These are phyloP conservation scores for Apeira syringaria DNA, from an alignment of 2,888 invertebrate species.

Conservation along the genomic window DNA sequence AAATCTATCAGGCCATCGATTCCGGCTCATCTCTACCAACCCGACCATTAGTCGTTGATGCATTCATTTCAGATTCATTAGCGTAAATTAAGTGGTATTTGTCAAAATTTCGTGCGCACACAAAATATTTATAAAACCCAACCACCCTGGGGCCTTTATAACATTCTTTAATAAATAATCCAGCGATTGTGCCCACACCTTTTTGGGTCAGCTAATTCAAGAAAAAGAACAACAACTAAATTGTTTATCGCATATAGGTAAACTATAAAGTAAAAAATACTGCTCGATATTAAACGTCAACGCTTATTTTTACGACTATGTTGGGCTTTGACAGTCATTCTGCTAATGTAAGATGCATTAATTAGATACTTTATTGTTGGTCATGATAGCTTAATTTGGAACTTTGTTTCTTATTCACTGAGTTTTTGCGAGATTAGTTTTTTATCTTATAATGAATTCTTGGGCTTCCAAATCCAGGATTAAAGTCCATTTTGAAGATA, in stretches of 20 bases:
- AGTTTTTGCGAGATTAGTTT: slow-evolving; percentile 48
- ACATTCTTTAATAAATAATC: slow-evolving; percentile 58
- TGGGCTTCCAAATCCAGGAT: slow-evolving; percentile 55
- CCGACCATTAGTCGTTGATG: slow-evolving; percentile 61
- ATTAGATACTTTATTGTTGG: slow-evolving; percentile 66
- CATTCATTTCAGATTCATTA: slow-evolving; percentile 78
- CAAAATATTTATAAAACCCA: slow-evolving; percentile 75
- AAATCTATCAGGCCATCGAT: slow-evolving; percentile 31
- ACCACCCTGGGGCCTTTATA: slow-evolving; percentile 54
- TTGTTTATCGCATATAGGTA: slow-evolving; percentile 52
- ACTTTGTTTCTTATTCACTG: slow-evolving; percentile 48
- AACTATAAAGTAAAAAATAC: slow-evolving; percentile 52
- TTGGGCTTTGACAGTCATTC: slow-evolving; percentile 63
- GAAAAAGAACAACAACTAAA: slow-evolving; percentile 45
- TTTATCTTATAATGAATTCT: slow-evolving; percentile 49
- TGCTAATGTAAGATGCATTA: slow-evolving; percentile 73
- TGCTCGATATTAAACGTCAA: slow-evolving; percentile 62
- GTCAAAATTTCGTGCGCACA: slow-evolving; percentile 71
- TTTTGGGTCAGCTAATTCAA: slow-evolving; percentile 43
- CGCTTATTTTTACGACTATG: slow-evolving; percentile 62
- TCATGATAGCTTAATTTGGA: slow-evolving; percentile 71
- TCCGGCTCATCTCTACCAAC: slow-evolving; percentile 47
- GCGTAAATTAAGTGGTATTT: slow-evolving; percentile 82
- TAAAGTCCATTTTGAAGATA: slow-evolving; percentile 52
- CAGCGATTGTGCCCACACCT: slow-evolving; percentile 52